Base-by-base conservation (phyloP, 2,797 vertebrate genomes). In the Gymnoscopelus microlampas region DNA sequence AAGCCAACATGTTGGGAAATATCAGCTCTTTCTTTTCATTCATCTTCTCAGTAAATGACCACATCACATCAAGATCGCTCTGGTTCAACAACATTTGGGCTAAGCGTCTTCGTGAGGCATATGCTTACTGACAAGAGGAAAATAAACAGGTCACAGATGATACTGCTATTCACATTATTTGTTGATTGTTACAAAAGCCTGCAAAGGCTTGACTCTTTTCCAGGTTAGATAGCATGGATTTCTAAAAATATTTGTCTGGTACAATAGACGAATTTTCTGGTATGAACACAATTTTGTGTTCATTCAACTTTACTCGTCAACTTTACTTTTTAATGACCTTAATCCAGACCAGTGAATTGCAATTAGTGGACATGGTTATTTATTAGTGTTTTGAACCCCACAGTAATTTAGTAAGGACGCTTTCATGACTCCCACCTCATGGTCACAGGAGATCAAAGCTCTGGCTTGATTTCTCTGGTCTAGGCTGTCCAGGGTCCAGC, bases 391-490 rank as follows among this genome's bases (percentile, higher is more conserved):
- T 86, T 89, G 77, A 91, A 87, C 89, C 85, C 75, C 80, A 76
- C 77, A 90, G 83, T 89, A 91, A 92, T 90, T 87, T 83, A 85
- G 77, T 79, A 85, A 54, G 72, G 71, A 49, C 54, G 77, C 76
- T 87, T 90, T 90, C 86, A 90, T 91, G 84, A 91, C 86, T 90
- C 86, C 80, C 76, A 72, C 79, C 79, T 71, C 62, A 29, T 63
- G 71, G 77, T 63, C 85, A 70, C 74, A 59, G 61, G 77, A 90
- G 91, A 91, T 93, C 91, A 94, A 93, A 94, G 92, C 80, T 57
- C 5, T 4, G 14, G 35, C 69, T 74, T 82, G 76, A 63, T 81
- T 83, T 71, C 62, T 85, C 82, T 84, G 86, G 87, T 83, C 87
- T 88, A 60, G 65, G 64, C 82, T 90, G 89, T 86, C 87, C 78